Evolutionary conservation across 23 tunicate genomes (phyloP), one percentile per base, ranked within the genome.

Genomic region (Phallusia fumigata): DNA sequence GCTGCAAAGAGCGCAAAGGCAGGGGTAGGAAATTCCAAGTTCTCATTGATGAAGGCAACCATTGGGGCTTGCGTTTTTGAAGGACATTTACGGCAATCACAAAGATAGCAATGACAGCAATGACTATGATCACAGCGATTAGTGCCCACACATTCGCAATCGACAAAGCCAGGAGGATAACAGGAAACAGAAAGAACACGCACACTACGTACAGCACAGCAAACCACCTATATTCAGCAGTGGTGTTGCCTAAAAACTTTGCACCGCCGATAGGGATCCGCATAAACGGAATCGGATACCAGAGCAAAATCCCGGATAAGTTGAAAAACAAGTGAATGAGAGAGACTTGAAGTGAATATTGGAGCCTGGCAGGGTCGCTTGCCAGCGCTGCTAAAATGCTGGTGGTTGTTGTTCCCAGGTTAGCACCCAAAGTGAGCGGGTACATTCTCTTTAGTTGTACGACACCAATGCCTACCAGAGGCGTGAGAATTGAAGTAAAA

Each of bases 381-480:
- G 92, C 89, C 1, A 88, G 35, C 28, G 97, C 97, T 19, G 92
- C 86, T 12, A 92, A 72, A 30, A 88, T 58, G 0, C 87, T 64
- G 0, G 97, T 92, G 32, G 97, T 92, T 0, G 96, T 91, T 36
- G 97, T 92, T 22, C 98, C 98, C 52, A 94, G 86, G 83, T 94
- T 94, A 18, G 94, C 47, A 0, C 98, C 98, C n/a, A 94, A 88
- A 1, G 92, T 95, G 28, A 95, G 83, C 15, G 99, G 95, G 80
- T 84, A 92, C 91, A 93, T 85, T 45, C 99, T 80, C 22, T 95
- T 83, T 35, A 95, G 31, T 65, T 88, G 78, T 65, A 95, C 91
- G 36, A 95, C 90, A 5, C 99, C 99, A 32, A 95, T 87, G 32
- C 96, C 99, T 49, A 95, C 99, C 33, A 95, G 87, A 21, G 99